These are phyloP conservation scores for Ciconia stormi DNA, from an alignment of 2,113 vertebrate species.

Conservation along the genomic window DNA sequence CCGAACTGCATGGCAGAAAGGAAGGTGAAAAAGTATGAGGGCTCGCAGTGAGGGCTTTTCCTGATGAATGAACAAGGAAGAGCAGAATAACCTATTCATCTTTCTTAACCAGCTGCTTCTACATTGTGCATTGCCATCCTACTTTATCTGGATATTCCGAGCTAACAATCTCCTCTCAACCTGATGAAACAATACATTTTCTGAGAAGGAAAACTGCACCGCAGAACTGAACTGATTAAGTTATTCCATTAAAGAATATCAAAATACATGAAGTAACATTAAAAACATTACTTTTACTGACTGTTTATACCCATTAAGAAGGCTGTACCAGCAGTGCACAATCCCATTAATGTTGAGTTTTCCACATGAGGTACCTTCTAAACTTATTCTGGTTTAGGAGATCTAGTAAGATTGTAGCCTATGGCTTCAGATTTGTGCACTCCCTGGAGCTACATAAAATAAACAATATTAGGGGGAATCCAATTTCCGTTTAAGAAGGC, in stretches of 20 bases:
- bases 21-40: neutral
- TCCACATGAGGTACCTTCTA: neutral
- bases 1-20: neutral
- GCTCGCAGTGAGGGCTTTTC: neutral
- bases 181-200: neutral
- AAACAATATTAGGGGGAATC: neutral
- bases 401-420: neutral
- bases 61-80: neutral
- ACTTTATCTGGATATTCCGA: neutral
- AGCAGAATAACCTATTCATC: neutral
- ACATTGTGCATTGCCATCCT: neutral
- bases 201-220: neutral
- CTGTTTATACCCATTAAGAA: neutral
- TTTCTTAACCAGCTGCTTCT: neutral
- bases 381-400: neutral
- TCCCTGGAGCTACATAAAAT: neutral
- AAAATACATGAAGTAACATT: neutral
- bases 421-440: neutral
- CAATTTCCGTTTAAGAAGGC: neutral
- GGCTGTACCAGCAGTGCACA: neutral
- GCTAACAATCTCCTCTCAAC: neutral
- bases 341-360: neutral
- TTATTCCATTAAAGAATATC: neutral
- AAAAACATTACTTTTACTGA: neutral
- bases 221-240: neutral